phyloP scores from a whole-genome alignment of 2,113 vertebrate species.

The Gallinago media region DNA sequence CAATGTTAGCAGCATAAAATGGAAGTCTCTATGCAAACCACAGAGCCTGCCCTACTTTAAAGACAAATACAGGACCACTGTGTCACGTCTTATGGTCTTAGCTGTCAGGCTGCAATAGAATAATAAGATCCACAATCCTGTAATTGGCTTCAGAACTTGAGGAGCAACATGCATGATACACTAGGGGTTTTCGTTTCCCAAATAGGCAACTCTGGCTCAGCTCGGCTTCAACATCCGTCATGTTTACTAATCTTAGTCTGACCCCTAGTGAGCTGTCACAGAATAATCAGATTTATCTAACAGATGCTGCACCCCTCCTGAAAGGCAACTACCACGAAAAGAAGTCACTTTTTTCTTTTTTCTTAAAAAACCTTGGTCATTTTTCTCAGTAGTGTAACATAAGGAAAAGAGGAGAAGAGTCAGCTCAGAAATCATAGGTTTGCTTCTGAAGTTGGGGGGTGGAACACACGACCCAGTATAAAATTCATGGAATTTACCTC shows the following conservation, averaged over 20 bases:
- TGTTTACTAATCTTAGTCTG: slow-evolving; percentile 54
- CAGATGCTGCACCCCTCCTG: neutral
- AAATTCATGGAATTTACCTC: neutral
- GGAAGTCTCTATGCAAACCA: neutral
- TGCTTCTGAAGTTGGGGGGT: neutral
- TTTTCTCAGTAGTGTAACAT: neutral
- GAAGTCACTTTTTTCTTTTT: neutral
- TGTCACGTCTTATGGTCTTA: neutral
- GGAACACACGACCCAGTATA: neutral
- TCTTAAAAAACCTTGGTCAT: neutral
- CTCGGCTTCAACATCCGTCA: rapidly evolving
- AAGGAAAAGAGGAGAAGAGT: neutral
- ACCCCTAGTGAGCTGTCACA: slow-evolving; percentile 61
- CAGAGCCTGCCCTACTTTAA: neutral
- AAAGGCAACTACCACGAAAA: neutral
- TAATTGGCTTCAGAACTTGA: slow-evolving; percentile 11
- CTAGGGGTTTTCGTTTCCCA: neutral
- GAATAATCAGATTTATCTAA: slow-evolving; percentile 26
- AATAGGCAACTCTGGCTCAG: neutral
- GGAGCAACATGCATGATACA: neutral
- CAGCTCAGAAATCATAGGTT: neutral
- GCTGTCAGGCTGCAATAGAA: neutral
- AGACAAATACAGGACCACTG: neutral
- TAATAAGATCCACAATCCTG: neutral
- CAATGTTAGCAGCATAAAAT: neutral